Evolutionary conservation across 1,140 invertebrate genomes (phyloP), one percentile per base, ranked within the genome.

Genomic region (Melipona quadrifasciata): DNA sequence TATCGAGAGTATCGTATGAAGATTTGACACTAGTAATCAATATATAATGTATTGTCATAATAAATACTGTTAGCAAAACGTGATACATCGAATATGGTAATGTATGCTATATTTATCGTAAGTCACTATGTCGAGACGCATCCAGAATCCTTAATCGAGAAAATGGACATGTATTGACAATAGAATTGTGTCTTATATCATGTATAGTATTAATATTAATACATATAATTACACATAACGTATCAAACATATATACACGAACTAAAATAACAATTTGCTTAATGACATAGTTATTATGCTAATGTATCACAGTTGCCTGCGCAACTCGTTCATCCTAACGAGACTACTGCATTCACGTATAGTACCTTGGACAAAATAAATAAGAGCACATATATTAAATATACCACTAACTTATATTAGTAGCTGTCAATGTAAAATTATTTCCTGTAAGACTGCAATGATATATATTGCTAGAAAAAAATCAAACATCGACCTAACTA

Each of bases 261-360:
- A 70, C 47, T 87, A 89, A 85, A 90, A 39, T 87, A 86, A 81
- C 31, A 73, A 85, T 68, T 78, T 71, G 57, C 57, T 88, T 88
- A 92, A 92, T 82, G 82, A 86, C 83, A 81, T 85, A 85, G 70
- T 82, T 90, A 93, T 94, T 93, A 93, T 92, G 92, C 92, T 93
- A 93, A 79, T 89, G 89, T 93, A 94, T 94, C 93, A 93, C 93
- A 93, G 91, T 92, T 93, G 91, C 91, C 86, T 93, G 85, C 89
- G 90, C 91, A 92, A 93, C 92, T 90, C 80, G 81, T 85, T 87
- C 87, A 85, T 86, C 80, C 68, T 89, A 86, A 81, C 83, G 71
- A 83, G 78, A 89, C 51, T 70, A 91, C 82, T 88, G 86, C 55
- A 81, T 86, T 71, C 27, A 64, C 65, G 57, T 81, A 77, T 58